These are phyloP conservation scores for Neolamprologus variostigma DNA, from an alignment of 2,113 vertebrate genomes.

Conservation along the genomic window DNA sequence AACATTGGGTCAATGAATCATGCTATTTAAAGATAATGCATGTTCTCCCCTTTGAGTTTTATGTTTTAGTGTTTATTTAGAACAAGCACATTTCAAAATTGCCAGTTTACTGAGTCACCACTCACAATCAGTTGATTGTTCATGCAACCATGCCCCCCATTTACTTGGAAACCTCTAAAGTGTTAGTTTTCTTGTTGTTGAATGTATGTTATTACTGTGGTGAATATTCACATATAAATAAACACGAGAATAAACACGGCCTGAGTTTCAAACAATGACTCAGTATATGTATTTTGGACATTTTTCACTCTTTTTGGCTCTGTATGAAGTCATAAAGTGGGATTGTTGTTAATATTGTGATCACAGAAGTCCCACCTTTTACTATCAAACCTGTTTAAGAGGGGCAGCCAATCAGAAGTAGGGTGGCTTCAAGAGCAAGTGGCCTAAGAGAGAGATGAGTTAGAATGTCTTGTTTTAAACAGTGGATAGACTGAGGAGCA, in stretches of 20 bases:
- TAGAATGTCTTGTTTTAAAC: not conserved
- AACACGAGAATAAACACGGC: not conserved
- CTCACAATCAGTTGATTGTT: not conserved
- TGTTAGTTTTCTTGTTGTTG: not conserved
- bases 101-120: not conserved
- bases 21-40: not conserved
- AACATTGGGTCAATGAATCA: not conserved
- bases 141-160: not conserved
- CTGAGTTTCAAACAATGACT: not conserved
- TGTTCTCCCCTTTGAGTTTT: not conserved
- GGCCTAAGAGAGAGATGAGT: not conserved
- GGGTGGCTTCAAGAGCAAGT: not conserved
- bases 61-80: not conserved
- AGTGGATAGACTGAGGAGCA: not conserved
- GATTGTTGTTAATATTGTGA: not conserved
- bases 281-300: not conserved
- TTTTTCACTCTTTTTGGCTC: not conserved
- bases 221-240: not conserved
- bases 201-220: not conserved
- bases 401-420: not conserved
- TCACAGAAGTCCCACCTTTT: not conserved
- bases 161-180: not conserved
- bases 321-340: not conserved
- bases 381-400: not conserved
- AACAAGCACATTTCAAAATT: not conserved